Conservation (phyloP, 2,113 vertebrate genomes). For the Actenoides hombroni region DNA sequence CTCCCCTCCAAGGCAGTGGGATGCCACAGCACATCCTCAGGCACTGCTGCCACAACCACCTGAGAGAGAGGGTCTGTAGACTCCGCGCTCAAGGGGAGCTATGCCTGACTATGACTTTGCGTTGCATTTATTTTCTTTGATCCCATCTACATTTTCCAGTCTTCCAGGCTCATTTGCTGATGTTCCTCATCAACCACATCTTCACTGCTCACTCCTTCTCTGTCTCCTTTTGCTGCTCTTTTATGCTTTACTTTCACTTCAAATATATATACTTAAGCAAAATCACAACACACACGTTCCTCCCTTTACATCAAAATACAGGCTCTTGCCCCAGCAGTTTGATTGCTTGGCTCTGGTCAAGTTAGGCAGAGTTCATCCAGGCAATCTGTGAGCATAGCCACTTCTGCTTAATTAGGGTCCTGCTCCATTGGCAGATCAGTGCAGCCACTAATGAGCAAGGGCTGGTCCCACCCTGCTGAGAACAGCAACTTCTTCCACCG, state of each 20-base stretch:
- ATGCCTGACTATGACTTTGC: neutral
- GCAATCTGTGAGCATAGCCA: neutral
- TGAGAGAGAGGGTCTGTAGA: neutral
- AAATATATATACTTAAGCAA: neutral
- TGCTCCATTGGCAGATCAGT: neutral
- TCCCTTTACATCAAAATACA: neutral
- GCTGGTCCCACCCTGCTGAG: neutral
- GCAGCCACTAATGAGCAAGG: neutral
- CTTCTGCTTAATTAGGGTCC: neutral
- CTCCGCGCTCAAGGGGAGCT: neutral
- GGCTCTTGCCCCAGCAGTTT: neutral
- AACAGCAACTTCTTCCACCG: neutral
- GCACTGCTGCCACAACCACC: neutral
- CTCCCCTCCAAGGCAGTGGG: rapidly evolving
- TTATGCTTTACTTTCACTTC: neutral
- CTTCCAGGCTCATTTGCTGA: neutral
- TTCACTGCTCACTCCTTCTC: neutral
- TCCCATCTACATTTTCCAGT: neutral
- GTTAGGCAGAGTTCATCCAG: neutral
- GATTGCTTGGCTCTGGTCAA: neutral
- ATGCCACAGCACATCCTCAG: neutral
- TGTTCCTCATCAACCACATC: neutral
- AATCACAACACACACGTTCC: neutral
- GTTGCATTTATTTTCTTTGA: neutral
- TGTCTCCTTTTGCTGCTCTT: neutral